Conservation (phyloP, 2,113 vertebrate species). For the Toxostoma redivivum region DNA sequence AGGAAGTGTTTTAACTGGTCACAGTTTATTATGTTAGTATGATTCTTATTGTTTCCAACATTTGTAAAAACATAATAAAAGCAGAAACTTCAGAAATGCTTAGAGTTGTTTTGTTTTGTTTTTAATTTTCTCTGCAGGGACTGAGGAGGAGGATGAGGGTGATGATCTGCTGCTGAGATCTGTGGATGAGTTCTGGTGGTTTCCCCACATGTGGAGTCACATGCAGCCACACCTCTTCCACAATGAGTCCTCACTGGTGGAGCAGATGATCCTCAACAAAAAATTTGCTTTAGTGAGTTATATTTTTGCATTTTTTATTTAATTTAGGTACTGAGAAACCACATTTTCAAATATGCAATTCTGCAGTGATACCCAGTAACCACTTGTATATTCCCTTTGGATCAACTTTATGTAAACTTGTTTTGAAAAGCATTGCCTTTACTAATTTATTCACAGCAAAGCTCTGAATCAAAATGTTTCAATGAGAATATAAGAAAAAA, state of each 20-base stretch:
- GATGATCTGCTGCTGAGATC: slow-evolving; percentile 89
- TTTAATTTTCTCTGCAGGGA: slow-evolving; percentile 71
- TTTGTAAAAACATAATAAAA: background rate
- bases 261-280: slow-evolving; percentile 99
- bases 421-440: background rate
- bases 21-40: background rate
- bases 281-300: slow-evolving; percentile 94
- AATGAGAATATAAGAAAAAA: background rate
- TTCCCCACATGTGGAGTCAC: slow-evolving; percentile 99
- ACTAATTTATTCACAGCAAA: background rate
- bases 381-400: background rate
- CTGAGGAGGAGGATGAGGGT: slow-evolving; percentile 88
- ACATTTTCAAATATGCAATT: background rate
- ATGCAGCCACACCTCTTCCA: slow-evolving; percentile 99
- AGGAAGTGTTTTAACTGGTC: background rate
- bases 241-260: slow-evolving; percentile 92
- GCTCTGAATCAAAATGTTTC: background rate
- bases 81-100: background rate
- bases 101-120: background rate
- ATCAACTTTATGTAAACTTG: background rate
- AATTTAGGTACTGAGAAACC: background rate
- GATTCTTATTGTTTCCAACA: background rate
- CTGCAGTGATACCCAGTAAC: background rate
- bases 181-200: slow-evolving; percentile 98
- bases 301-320: background rate